Base-by-base conservation (phyloP, 2,797 vertebrate species). In the Iguana delicatissima region DNA sequence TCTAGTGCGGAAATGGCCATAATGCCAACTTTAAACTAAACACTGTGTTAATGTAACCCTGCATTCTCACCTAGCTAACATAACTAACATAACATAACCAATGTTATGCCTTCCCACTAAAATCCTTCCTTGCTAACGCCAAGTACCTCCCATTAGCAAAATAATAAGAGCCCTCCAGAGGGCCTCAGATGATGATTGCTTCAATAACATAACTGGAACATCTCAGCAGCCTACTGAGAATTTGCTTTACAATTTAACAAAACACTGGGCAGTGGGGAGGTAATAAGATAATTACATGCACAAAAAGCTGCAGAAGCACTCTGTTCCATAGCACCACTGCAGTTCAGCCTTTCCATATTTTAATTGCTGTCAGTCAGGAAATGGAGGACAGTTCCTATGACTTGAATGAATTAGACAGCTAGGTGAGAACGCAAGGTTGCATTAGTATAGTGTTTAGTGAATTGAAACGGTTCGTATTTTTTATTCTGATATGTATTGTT, bases 121-220 rank as follows among this genome's bases (percentile, higher is more conserved):
- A 88, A 88, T 57, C n/a, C 52, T 89, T 82, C 50, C 50, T 82
- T 81, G 35, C 81, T 38, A 73, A 86, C 64, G 42, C 69, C 55
- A 50, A 74, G 29, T 64, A 81, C 52, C 38, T 62, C 86, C 79
- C 42, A 74, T 62, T 81, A 62, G 55, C 52, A 90, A 52, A 62
- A 46, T 12, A 86, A 62, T 38, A 90, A 74, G 84, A 69, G 55
- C 13, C 67, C 76, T 46, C 18, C 29, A 32, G 52, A 86, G 77
- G 62, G 86, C 73, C 84, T 80, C 35, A 52, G 42, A 73, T 82
- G 67, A 86, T 59, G 82, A 86, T 86, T 86, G 69, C 89, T 86
- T 90, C 69, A 86, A 62, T 74, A 52, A 81, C 62, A 64, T 86
- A 86, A 86, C 42, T 38, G 81, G 77, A 86, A 80, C 77, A 73